Evolutionary conservation across 2,113 vertebrate genomes (phyloP).

Genomic region (Psammodynastes pulverulentus): DNA sequence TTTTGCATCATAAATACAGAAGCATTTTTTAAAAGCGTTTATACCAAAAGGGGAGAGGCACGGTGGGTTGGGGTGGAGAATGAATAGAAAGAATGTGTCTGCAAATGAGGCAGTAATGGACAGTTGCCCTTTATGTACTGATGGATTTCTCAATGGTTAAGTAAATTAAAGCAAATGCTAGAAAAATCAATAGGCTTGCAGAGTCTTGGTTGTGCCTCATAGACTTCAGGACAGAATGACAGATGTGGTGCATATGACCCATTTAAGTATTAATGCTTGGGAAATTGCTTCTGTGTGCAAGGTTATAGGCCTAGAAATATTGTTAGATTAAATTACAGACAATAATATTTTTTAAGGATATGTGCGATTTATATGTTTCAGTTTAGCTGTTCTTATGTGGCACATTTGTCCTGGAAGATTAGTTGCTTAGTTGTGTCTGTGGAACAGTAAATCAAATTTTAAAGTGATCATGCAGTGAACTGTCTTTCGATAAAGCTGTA

Average conservation of each 20-base stretch:
- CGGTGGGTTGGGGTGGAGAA: slow-evolving; percentile 19
- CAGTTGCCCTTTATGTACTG: slow-evolving; percentile 86
- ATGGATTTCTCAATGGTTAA: slow-evolving; percentile 86
- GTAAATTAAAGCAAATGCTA: slow-evolving; percentile 87
- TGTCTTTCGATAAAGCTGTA: slow-evolving; percentile 49
- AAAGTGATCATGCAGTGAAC: slow-evolving; percentile 50
- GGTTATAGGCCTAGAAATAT: slow-evolving; percentile 77
- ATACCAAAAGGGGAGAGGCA: slow-evolving; percentile 59
- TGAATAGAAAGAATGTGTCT: slow-evolving; percentile 70
- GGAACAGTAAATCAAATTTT: slow-evolving; percentile 63
- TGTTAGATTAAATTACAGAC: slow-evolving; percentile 77
- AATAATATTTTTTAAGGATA: slow-evolving; percentile 77
- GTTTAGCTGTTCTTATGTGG: slow-evolving; percentile 63
- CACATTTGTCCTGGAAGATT: slow-evolving; percentile 70
- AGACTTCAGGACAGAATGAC: slow-evolving; percentile 86
- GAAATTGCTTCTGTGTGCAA: slow-evolving; percentile 75
- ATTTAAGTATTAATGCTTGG: slow-evolving; percentile 83
- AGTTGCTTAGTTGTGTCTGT: slow-evolving; percentile 58
- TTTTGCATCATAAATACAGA: slow-evolving; percentile 79
- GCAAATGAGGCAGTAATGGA: slow-evolving; percentile 82
- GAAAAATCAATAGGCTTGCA: slow-evolving; percentile 85
- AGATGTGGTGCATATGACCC: slow-evolving; percentile 87
- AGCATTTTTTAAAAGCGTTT: slow-evolving; percentile 73
- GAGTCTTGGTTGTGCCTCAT: slow-evolving; percentile 86
- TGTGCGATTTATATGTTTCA: slow-evolving; percentile 73